phyloP scores from a whole-genome alignment of 35 echinoderm and acorn worm genomes.

The Ophioderma brevispina region DNA sequence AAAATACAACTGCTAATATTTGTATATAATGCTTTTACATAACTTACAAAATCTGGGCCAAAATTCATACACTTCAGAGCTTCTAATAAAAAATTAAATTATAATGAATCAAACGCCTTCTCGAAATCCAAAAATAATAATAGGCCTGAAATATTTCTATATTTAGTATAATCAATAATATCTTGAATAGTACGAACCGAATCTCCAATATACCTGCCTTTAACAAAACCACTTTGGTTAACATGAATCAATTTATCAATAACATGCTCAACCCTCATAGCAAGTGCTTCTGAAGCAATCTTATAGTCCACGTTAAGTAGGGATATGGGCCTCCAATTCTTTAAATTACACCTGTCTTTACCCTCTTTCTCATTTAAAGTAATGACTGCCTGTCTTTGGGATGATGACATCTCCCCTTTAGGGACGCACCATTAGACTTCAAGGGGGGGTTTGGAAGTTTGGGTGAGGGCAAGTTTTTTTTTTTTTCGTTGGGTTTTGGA shows the following conservation, averaged over 20 bases:
- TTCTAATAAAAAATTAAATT: neutral
- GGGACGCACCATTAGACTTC: neutral
- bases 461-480: no score
- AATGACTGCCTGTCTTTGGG: neutral
- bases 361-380: no score
- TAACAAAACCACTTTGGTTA: neutral
- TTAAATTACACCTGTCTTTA: neutral
- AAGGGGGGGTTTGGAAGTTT: no score
- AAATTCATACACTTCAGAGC: neutral
- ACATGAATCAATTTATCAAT: neutral
- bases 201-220: neutral
- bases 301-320: neutral
- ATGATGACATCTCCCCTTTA: neutral
- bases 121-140: neutral
- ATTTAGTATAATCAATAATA: neutral
- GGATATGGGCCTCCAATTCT: neutral
- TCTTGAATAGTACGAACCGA: neutral
- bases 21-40: neutral
- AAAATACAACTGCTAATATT: slow-evolving; percentile 1
- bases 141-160: neutral
- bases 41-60: neutral
- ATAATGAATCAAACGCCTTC: neutral
- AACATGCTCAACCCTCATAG: neutral
- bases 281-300: no score
- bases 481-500: no score